Evolutionary conservation across 2,888 invertebrate genomes (phyloP), one percentile per base, ranked within the genome.

Genomic region (Dolomedes plantarius): DNA sequence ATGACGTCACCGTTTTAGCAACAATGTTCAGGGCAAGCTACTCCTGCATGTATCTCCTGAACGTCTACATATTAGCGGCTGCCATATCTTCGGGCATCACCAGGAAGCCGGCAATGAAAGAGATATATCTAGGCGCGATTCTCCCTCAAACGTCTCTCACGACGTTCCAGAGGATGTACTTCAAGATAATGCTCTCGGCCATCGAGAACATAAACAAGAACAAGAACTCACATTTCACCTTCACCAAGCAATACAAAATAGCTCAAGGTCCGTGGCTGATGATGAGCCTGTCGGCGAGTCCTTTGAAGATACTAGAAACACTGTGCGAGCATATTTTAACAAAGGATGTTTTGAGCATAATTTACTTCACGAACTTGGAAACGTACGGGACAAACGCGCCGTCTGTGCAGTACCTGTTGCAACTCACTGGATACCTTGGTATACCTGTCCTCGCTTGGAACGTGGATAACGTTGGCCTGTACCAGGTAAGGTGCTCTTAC

Each of bases 371-470:
- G 95, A 97, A 97, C 93, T 96, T 97, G 92, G 97, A 97, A 95
- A 79, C 88, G 92, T 97, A 97, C 91, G 97, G 97, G 69, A 94
- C 96, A 88, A 96, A 96, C 92, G 97, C 97, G 86, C 97, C 97
- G 89, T 96, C 97, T 89, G 96, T 97, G 86, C 97, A 97, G 92
- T 98, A 97, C 92, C 96, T 97, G 92, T 94, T 97, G 89, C 97
- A 97, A 93, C 93, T 97, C 90, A 96, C 97, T 89, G 97, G 97
- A 82, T 97, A 97, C 92, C 93, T 98, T 90, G 98, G 97, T 89
- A 97, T 98, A 91, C 98, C 98, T 90, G 97, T 98, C 76, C 97
- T 98, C 90, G 97, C 97, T 9, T 98, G 98, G 98, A 98, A 98
- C 92, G 97, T 98, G 9, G 98, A 98, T 92, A 98, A 98, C 92